A percentile compares a stretch with the other conserved stretches of the same genome.
phyloP scores from a whole-genome alignment of 2,888 invertebrate species.

The Lasius fuliginosus region DNA sequence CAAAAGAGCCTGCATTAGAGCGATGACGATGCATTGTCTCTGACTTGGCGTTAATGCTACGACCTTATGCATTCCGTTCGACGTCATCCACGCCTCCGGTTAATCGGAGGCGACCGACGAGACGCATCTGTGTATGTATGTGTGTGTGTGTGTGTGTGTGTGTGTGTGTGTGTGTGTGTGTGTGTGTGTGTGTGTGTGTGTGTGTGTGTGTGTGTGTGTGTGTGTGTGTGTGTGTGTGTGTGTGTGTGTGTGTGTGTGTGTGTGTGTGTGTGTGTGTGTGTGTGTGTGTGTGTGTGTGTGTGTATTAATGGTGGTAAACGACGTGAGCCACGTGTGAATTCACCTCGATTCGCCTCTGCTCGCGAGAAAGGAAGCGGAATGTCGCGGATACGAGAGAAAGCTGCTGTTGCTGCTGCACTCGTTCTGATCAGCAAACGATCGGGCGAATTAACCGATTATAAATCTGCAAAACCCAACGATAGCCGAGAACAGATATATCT shows the following conservation, averaged over 20 bases:
- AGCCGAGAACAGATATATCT: constrained; percentile 29
- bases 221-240: too few relatives aligned
- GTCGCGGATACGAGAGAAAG: constrained; percentile 60
- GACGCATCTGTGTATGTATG: not conserved
- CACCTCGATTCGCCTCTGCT: constrained; percentile 48
- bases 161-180: too few relatives aligned
- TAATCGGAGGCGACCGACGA: constrained; percentile 36
- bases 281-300: not conserved
- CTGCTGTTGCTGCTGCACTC: constrained; percentile 59
- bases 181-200: not conserved
- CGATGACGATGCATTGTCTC: constrained; percentile 51
- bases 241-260: not conserved
- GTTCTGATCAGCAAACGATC: constrained; percentile 46
- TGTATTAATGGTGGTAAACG: constrained; percentile 27
- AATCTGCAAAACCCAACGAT: not conserved
- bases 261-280: too few relatives aligned
- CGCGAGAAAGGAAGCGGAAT: constrained; percentile 53
- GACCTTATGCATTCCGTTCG: constrained; percentile 53
- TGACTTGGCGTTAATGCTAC: constrained; percentile 44
- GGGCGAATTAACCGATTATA: not conserved
- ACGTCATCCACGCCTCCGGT: constrained; percentile 53
- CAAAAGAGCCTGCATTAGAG: constrained; percentile 1
- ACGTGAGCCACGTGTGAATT: constrained; percentile 57
- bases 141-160: not conserved
- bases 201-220: not conserved